phyloP scores from a whole-genome alignment of 2,888 invertebrate species.

The Idaea straminata region DNA sequence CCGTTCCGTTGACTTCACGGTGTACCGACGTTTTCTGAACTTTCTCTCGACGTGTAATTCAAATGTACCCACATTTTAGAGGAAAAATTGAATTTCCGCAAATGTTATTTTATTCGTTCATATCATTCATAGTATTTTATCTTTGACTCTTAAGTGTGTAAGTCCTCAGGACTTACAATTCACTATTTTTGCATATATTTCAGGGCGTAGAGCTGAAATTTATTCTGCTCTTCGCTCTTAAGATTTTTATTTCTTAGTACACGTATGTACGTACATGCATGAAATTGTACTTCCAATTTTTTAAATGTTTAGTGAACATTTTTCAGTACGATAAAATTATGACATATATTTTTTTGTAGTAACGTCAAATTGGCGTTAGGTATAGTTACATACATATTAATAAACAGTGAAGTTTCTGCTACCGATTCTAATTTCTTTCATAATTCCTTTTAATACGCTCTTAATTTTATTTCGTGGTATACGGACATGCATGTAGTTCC shows the following conservation, averaged over 20 bases:
- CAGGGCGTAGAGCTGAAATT: neutral
- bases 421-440: neutral
- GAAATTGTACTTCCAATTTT: too few relatives aligned
- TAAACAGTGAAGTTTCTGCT: neutral
- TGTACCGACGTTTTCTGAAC: slow-evolving; percentile 33
- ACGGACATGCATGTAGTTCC: too few relatives aligned
- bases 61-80: slow-evolving; percentile 38
- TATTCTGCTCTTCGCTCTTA: too few relatives aligned
- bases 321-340: too few relatives aligned
- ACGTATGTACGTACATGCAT: too few relatives aligned
- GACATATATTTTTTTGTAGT: too few relatives aligned
- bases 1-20: slow-evolving; percentile 21
- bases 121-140: slow-evolving; percentile 1
- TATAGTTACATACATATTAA: neutral
- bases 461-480: too few relatives aligned
- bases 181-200: neutral
- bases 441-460: too few relatives aligned
- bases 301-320: too few relatives aligned
- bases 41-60: slow-evolving; percentile 39
- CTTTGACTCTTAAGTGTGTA: slow-evolving; percentile 7
- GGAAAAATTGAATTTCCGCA: slow-evolving; percentile 38
- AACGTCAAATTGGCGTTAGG: too few relatives aligned
- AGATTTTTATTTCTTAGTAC: too few relatives aligned
- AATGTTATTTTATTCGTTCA: slow-evolving; percentile 27
- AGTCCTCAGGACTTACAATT: neutral